Evolutionary conservation across 2,113 vertebrate genomes (phyloP).

Genomic region (Archocentrus centrarchus): DNA sequence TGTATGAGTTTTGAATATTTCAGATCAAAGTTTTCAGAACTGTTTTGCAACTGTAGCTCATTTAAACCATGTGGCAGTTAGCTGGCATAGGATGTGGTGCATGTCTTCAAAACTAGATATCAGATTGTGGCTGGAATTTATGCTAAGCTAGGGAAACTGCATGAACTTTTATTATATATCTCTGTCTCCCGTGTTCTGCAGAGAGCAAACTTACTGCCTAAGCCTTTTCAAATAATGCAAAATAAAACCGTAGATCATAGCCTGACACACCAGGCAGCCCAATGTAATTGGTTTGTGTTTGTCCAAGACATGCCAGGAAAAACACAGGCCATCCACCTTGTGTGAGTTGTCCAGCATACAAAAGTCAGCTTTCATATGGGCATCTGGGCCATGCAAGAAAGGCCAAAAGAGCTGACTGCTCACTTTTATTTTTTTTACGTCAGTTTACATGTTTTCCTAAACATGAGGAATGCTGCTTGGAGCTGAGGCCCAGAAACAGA

Average conservation of each 20-base stretch:
- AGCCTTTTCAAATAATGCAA: conserved; percentile 68
- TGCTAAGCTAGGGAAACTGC: conserved; percentile 41
- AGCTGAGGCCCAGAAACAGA: conserved; percentile 55
- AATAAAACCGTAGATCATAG: conserved; percentile 69
- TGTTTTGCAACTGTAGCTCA: conserved; percentile 27
- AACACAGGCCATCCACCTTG: conserved; percentile 69
- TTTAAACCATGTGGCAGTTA: conserved; percentile 43
- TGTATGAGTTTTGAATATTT: conserved; percentile 68
- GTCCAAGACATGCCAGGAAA: conserved; percentile 73
- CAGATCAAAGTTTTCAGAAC: conserved; percentile 65
- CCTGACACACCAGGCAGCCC: conserved; percentile 60
- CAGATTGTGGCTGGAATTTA: conserved; percentile 46
- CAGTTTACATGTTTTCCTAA: conserved; percentile 78
- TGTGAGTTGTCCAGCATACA: conserved; percentile 61
- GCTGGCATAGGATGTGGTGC: conserved; percentile 25
- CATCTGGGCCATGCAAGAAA: conserved; percentile 57
- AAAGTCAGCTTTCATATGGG: conserved; percentile 78
- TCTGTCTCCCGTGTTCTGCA: conserved; percentile 47
- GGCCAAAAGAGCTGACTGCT: conserved; percentile 70
- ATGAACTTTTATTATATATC: conserved; percentile 39
- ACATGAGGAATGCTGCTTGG: conserved; percentile 71
- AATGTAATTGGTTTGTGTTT: conserved; percentile 72
- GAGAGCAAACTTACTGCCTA: conserved; percentile 51
- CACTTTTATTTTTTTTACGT: conserved; percentile 69
- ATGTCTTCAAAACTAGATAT: conserved; percentile 53